Evolutionary conservation across 2,888 invertebrate genomes (phyloP), one percentile per base, ranked within the genome.

Genomic region (Coleophora deauratella): DNA sequence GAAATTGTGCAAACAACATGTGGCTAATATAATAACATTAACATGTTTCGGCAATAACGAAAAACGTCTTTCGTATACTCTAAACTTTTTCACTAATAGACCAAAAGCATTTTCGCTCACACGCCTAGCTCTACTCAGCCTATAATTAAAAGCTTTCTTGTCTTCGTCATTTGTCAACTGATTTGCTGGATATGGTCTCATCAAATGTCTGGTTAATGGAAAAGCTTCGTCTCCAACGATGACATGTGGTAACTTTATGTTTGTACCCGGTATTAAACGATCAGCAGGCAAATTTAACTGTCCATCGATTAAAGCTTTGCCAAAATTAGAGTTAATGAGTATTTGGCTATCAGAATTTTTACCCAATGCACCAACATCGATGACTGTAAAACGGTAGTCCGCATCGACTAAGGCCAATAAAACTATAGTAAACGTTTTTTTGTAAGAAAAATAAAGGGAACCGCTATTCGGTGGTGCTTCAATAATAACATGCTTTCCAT

Each of bases 61-160:
- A n/a, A n/a, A n/a, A n/a, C n/a, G n/a, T n/a, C n/a, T n/a, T n/a
- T n/a, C n/a, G n/a, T n/a, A 38, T 38, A 42, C 38, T 37, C 41
- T 28, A 38, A 35, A 46, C 38, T 46, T 46, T 30, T 40, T 41
- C 2, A 28, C 33, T 37, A 45, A 31, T 21, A 43, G 39, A 15
- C 46, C 46, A 38, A 46, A 46, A 10, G 41, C 35, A 35, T 43
- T 41, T 37, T 44, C 41, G n/a, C 43, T 35, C 28, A 27, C 41
- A 34, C 41, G 27, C n/a, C 44, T 35, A 34, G 44, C 41, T 14
- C 41, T 27, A 35, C 35, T 32, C 7, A 40, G 35, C 21, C 44
- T 21, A 32, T 43, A 44, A 15, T 40, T 45, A 40, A 32, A 42
- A 30, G 41, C 35, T 10, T 31, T 32, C 37, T 46, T 42, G 10